These are phyloP conservation scores for Probosciger aterrimus DNA, from an alignment of 2,113 vertebrate genomes.

Conservation along the genomic window DNA sequence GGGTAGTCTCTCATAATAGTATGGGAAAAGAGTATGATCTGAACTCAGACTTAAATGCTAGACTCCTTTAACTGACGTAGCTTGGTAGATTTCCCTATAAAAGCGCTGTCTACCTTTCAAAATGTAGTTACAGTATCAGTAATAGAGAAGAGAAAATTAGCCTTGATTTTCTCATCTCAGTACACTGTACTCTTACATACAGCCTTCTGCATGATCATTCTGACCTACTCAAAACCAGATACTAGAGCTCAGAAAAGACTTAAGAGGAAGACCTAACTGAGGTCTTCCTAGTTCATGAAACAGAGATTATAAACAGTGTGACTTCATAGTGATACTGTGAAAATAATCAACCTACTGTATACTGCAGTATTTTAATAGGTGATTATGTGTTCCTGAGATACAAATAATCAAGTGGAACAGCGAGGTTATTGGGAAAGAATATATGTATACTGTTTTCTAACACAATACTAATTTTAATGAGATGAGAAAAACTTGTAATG, in stretches of 20 bases:
- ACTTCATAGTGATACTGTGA: background rate
- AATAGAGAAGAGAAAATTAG: background rate
- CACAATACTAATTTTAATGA: background rate
- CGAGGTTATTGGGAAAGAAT: background rate
- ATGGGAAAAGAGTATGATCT: background rate
- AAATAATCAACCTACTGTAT: background rate
- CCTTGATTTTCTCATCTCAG: background rate
- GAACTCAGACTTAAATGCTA: background rate
- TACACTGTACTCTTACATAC: fast-evolving
- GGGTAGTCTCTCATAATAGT: background rate
- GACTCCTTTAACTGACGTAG: fast-evolving
- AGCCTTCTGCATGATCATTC: background rate
- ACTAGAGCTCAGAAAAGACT: background rate
- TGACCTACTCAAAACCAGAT: background rate
- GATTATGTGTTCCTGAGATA: background rate
- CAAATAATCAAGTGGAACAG: background rate
- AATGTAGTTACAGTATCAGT: background rate
- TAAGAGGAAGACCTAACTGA: background rate
- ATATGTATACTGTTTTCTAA: background rate
- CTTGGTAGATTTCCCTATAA: background rate
- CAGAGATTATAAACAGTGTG: background rate
- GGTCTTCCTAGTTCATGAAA: background rate
- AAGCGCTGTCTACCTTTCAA: background rate
- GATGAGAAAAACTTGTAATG: background rate
- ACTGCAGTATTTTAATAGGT: background rate